Percentiles rank a stretch among this genome's conserved stretches.
phyloP scores from a whole-genome alignment of 2,113 vertebrate species.

The Amia ocellicauda region DNA sequence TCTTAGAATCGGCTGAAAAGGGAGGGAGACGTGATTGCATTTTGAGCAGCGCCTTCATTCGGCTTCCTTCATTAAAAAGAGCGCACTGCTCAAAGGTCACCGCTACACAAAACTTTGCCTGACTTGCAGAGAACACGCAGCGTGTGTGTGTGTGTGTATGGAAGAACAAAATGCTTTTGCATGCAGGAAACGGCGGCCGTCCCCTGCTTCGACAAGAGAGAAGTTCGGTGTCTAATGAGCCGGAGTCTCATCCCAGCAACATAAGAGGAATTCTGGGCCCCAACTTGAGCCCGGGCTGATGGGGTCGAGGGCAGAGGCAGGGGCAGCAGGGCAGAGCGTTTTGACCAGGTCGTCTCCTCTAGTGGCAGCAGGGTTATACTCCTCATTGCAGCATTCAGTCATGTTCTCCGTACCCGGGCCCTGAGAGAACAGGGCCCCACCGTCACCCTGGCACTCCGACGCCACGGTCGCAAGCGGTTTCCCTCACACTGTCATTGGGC shows the following conservation, averaged over 20 bases:
- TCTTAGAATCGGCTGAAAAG: too few species aligned
- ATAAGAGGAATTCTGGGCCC: background rate
- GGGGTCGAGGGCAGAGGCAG: slow-evolving; percentile 16
- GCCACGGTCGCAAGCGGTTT: too few species aligned
- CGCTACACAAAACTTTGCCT: slow-evolving; percentile 11
- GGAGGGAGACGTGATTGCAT: background rate
- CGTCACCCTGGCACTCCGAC: too few species aligned
- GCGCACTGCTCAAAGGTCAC: background rate
- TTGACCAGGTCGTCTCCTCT: slow-evolving; percentile 14
- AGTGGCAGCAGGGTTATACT: too few species aligned
- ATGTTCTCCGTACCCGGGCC: too few species aligned
- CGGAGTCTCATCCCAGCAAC: slow-evolving; percentile 15
- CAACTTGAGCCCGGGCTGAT: background rate
- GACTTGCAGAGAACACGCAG: background rate
- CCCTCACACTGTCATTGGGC: too few species aligned
- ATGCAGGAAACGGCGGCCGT: slow-evolving; percentile 10
- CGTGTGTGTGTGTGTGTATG: too few species aligned
- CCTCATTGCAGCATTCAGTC: too few species aligned
- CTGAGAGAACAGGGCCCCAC: too few species aligned
- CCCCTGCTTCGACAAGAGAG: slow-evolving; percentile 5
- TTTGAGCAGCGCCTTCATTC: background rate
- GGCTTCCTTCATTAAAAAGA: slow-evolving; percentile 2
- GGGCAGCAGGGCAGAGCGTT: slow-evolving; percentile 14
- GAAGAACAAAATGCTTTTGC: background rate
- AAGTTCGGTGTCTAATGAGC: slow-evolving; percentile 1